Percentiles rank a stretch among this genome's conserved stretches.
Evolutionary conservation across 1,140 invertebrate species (phyloP).

Genomic region (Drosophila baimaii): DNA sequence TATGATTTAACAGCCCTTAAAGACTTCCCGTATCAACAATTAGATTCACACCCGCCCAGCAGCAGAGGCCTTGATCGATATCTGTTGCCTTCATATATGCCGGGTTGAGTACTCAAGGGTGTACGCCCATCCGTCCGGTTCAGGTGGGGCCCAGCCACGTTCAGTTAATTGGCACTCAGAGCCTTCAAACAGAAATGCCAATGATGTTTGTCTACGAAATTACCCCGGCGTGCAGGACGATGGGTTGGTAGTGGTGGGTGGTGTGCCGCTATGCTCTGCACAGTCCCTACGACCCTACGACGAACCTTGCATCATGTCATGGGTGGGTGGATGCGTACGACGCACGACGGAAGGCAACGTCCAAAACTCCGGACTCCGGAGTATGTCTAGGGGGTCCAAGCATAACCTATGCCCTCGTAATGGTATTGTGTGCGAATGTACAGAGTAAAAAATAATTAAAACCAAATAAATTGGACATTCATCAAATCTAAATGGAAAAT

Average conservation of each 20-base stretch:
- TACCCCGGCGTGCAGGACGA: slow-evolving; percentile 31
- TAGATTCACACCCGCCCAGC: slow-evolving; percentile 23
- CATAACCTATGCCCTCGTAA: slow-evolving; percentile 31
- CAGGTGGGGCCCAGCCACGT: slow-evolving; percentile 38
- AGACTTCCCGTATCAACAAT: slow-evolving; percentile 6
- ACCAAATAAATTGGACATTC: too few species aligned
- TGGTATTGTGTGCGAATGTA: slow-evolving; percentile 27
- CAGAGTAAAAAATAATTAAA: not conserved
- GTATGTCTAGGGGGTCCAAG: slow-evolving; percentile 14
- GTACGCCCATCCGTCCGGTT: slow-evolving; percentile 9
- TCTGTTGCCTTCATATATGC: not conserved
- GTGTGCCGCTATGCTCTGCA: slow-evolving; percentile 3
- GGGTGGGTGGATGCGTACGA: not conserved
- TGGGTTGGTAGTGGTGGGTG: too few species aligned
- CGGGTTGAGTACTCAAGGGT: not conserved
- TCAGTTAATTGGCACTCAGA: slow-evolving; percentile 62
- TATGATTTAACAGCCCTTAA: not conserved
- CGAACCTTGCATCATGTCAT: slow-evolving; percentile 7
- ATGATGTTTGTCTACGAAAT: slow-evolving; percentile 53
- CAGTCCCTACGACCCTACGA: not conserved
- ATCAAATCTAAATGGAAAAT: too few species aligned
- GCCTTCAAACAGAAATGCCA: slow-evolving; percentile 61
- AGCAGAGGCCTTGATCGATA: slow-evolving; percentile 21
- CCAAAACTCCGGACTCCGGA: slow-evolving; percentile 1
- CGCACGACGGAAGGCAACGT: not conserved